Percentiles rank a stretch among this genome's conserved stretches.
These are phyloP conservation scores for Salvelinus alpinus DNA, from an alignment of 2,113 vertebrate species.

Conservation along the genomic window DNA sequence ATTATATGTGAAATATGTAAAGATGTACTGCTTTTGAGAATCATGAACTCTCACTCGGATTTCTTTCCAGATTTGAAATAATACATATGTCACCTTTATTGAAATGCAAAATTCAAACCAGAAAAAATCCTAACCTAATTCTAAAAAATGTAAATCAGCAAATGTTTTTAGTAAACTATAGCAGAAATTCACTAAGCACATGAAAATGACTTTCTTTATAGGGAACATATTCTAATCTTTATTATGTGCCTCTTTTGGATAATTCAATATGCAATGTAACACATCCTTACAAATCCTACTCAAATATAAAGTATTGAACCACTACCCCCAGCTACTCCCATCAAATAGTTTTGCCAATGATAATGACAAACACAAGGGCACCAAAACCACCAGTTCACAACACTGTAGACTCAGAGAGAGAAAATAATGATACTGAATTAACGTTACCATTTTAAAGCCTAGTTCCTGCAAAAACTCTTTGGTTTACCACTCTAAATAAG, in stretches of 20 bases:
- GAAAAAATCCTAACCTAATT: too few relatives aligned
- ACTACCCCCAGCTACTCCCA: not conserved
- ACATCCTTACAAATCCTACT: not conserved
- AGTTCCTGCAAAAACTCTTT: constrained; percentile 31
- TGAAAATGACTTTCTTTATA: not conserved
- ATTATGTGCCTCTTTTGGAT: not conserved
- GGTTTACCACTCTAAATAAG: constrained; percentile 42
- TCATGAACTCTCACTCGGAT: too few relatives aligned
- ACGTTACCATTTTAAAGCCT: constrained; percentile 70
- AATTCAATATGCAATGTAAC: not conserved
- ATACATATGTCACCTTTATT: too few relatives aligned
- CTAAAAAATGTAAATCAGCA: too few relatives aligned
- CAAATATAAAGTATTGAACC: not conserved
- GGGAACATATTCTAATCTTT: not conserved
- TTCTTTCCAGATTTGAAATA: too few relatives aligned
- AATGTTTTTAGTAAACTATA: not conserved
- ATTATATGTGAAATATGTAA: too few relatives aligned
- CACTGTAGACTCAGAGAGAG: not conserved
- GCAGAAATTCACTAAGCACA: not conserved
- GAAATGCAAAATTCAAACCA: too few relatives aligned
- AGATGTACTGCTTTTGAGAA: too few relatives aligned
- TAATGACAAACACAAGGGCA: constrained; percentile 23
- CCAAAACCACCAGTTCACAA: constrained; percentile 48
- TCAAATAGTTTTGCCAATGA: not conserved
- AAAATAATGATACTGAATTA: constrained; percentile 45